phyloP scores from a whole-genome alignment of 2,888 invertebrate species.

The Mycalesis mineus region DNA sequence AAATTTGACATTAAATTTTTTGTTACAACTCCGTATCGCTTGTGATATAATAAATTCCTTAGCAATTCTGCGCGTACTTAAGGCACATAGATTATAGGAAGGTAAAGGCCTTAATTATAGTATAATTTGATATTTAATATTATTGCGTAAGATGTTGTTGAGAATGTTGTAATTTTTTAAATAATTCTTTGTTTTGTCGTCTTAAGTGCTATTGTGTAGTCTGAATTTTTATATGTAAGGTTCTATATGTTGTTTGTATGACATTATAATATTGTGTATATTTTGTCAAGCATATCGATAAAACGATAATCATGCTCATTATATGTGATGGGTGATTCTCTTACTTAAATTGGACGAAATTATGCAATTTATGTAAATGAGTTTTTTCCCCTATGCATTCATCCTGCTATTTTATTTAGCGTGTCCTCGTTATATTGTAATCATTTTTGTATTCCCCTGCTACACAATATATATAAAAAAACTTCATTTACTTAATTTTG shows the following conservation, averaged over 20 bases:
- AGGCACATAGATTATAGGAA: constrained; percentile 23
- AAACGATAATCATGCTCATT: background rate
- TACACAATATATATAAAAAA: no score
- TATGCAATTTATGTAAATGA: no score
- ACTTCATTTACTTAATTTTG: background rate
- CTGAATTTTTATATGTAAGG: constrained; percentile 12
- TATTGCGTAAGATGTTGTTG: constrained; percentile 17
- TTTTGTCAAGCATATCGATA: background rate
- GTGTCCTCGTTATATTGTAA: background rate
- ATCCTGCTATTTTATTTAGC: no score
- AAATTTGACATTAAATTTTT: background rate
- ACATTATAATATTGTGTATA: background rate
- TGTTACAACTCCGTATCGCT: constrained; percentile 9
- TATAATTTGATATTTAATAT: constrained; percentile 20
- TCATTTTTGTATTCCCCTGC: background rate
- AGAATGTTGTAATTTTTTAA: constrained; percentile 24
- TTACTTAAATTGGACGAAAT: background rate
- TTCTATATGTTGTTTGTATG: background rate
- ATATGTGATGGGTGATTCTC: background rate
- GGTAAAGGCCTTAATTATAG: constrained; percentile 21
- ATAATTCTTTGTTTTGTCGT: constrained; percentile 18
- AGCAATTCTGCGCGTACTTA: constrained; percentile 23
- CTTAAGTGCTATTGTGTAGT: constrained; percentile 18
- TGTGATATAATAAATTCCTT: constrained; percentile 23
- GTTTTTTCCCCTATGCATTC: no score